A percentile compares a stretch with the other conserved stretches of the same genome.
phyloP scores from a whole-genome alignment of 2,797 vertebrate genomes.

The Buceros bicornis region DNA sequence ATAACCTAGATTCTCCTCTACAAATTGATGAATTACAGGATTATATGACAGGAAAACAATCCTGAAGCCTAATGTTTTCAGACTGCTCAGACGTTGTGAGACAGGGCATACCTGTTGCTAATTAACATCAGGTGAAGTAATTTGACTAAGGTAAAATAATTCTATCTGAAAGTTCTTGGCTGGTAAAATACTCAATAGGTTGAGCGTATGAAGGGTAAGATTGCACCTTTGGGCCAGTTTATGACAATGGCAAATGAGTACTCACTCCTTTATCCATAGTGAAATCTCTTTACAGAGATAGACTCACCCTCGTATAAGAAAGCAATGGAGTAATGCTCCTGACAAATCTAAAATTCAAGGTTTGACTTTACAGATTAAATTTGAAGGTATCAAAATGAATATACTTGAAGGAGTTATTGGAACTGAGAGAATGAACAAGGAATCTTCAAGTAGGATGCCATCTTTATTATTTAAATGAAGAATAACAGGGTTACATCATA shows the following conservation, averaged over 20 bases:
- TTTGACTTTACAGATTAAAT: background rate
- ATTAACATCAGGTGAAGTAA: background rate
- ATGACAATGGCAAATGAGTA: background rate
- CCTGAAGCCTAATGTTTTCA: background rate
- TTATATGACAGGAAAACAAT: background rate
- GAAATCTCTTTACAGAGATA: background rate
- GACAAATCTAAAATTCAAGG: background rate
- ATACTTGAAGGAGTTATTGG: background rate
- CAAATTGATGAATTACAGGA: background rate
- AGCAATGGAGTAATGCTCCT: background rate
- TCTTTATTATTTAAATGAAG: background rate
- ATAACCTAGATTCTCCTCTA: background rate
- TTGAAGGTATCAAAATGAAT: background rate
- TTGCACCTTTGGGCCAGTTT: background rate
- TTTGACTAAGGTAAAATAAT: background rate
- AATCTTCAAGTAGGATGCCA: background rate
- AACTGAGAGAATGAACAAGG: background rate
- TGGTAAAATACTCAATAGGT: background rate
- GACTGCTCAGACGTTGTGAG: background rate
- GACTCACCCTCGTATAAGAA: background rate
- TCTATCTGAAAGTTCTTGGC: background rate
- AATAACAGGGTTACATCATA: conserved; percentile 8
- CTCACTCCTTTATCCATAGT: background rate
- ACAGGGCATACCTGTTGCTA: background rate
- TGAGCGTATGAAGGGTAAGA: background rate